Evolutionary conservation across 1,140 invertebrate species (phyloP).

Genomic region (Papilio aristodemus): DNA sequence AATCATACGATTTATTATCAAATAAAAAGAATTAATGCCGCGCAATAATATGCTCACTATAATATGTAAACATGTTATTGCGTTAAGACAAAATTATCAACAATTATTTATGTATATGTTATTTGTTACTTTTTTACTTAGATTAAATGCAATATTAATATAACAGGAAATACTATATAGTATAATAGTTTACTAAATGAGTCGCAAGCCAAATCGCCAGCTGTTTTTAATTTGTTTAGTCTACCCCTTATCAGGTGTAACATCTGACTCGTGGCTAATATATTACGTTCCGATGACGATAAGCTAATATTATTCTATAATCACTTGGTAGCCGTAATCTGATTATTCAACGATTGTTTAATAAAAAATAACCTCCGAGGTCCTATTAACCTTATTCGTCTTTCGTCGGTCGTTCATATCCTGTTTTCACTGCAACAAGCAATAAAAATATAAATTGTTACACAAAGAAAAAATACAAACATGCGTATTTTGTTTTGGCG

Average conservation of each 20-base stretch:
- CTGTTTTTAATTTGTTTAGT: constrained; percentile 1
- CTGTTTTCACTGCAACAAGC: too few species aligned
- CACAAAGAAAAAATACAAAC: too few species aligned
- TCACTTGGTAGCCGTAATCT: constrained; percentile 3
- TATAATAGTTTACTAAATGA: too few species aligned
- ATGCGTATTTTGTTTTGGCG: too few species aligned
- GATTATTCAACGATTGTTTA: background rate
- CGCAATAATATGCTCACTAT: constrained; percentile 4
- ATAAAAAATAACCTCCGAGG: background rate
- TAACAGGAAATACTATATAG: too few species aligned
- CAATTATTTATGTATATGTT: too few species aligned
- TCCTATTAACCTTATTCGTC: background rate
- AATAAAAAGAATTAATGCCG: constrained; percentile 1
- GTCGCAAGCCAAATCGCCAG: background rate
- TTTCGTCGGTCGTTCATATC: background rate
- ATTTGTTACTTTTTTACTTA: too few species aligned
- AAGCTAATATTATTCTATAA: constrained; percentile 2
- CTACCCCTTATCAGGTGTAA: background rate
- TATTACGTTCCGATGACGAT: background rate
- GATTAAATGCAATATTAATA: too few species aligned
- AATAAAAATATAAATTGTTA: too few species aligned
- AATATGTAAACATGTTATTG: background rate
- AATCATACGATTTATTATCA: constrained; percentile 18
- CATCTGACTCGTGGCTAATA: background rate
- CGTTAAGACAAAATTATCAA: too few species aligned